These are phyloP conservation scores for Nothura maculosa DNA, from an alignment of 2,797 vertebrate genomes.

Conservation along the genomic window DNA sequence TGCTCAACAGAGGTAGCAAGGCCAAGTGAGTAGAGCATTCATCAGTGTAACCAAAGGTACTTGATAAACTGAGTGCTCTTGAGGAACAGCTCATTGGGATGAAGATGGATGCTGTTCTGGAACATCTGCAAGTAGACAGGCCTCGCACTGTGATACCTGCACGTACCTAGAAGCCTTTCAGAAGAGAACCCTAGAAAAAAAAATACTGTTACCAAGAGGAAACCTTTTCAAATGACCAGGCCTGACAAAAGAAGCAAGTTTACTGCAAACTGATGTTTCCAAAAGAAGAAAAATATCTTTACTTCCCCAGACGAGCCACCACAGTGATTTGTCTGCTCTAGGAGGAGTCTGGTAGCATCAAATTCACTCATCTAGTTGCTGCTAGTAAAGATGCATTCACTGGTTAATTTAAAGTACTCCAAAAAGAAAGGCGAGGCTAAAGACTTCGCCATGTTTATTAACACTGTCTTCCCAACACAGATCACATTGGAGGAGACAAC, in stretches of 20 bases:
- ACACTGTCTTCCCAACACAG: conserved; percentile 31
- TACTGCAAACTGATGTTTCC: neutral
- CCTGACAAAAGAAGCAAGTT: neutral
- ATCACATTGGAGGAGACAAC: conserved; percentile 44
- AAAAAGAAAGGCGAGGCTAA: neutral
- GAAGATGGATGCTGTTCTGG: conserved; percentile 8
- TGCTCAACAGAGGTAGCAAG: neutral
- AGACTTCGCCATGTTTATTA: conserved; percentile 26
- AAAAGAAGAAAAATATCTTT: neutral
- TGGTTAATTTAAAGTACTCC: neutral
- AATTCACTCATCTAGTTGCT: neutral
- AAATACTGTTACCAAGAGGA: neutral
- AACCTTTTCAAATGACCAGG: neutral
- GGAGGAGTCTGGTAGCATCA: neutral
- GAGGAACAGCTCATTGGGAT: neutral
- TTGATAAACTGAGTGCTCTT: neutral
- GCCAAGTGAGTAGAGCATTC: neutral
- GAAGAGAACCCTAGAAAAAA: conserved; percentile 34
- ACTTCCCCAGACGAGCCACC: neutral
- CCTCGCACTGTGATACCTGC: neutral
- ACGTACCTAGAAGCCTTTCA: conserved; percentile 22
- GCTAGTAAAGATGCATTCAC: neutral
- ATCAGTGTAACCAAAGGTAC: neutral
- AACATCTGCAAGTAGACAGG: neutral
- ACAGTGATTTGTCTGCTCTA: neutral